A percentile compares a stretch with the other conserved stretches of the same genome.
Conservation (phyloP, 2,888 invertebrate genomes). For the Fragum sueziense region DNA sequence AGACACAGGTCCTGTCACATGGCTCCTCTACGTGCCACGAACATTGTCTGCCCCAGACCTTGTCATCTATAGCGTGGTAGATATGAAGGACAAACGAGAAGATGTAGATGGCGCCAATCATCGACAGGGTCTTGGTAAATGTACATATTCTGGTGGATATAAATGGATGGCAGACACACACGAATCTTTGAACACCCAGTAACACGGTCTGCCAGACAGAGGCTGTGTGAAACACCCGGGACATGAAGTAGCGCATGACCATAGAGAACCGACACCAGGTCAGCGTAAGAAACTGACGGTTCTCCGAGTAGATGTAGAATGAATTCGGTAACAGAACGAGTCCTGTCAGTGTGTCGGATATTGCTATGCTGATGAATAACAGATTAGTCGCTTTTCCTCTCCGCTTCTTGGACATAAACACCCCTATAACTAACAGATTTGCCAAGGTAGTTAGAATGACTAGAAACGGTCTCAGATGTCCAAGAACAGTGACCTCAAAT, state of each 20-base stretch:
- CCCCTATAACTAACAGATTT: constrained; percentile 39
- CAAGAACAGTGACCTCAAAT: constrained; percentile 43
- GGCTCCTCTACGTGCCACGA: constrained; percentile 42
- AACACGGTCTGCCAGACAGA: constrained; percentile 66
- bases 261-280: constrained; percentile 41
- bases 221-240: constrained; percentile 60
- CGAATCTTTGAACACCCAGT: constrained; percentile 60
- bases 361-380: constrained; percentile 50
- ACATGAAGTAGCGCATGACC: constrained; percentile 44
- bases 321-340: constrained; percentile 44
- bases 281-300: not conserved
- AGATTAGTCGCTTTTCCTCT: constrained; percentile 42
- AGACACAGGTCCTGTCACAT: constrained; percentile 47
- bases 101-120: constrained; percentile 51
- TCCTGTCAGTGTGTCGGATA: constrained; percentile 51
- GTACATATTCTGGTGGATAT: constrained; percentile 59
- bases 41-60: constrained; percentile 22
- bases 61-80: constrained; percentile 45
- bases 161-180: constrained; percentile 67
- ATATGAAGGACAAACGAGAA: constrained; percentile 53
- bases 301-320: constrained; percentile 34
- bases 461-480: constrained; percentile 33
- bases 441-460: constrained; percentile 39
- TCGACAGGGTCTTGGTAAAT: constrained; percentile 54
- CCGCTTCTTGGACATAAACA: constrained; percentile 30